Percentiles rank a stretch among this genome's conserved stretches.
Conservation (phyloP, 1,140 invertebrate genomes). For the Oryctes rhinoceros region DNA sequence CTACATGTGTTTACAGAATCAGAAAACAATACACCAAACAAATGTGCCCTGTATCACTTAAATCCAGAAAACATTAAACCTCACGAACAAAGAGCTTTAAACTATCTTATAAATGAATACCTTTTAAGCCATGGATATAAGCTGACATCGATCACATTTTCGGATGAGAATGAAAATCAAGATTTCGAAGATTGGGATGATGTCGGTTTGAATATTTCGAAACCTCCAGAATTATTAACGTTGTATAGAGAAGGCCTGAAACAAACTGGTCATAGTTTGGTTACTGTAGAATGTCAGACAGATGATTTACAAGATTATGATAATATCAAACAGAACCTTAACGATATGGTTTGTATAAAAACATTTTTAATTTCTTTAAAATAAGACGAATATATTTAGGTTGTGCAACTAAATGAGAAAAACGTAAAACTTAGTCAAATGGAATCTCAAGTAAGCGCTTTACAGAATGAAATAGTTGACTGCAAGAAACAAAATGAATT, state of each 20-base stretch:
- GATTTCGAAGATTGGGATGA: slow-evolving; percentile 96
- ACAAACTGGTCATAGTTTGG: slow-evolving; percentile 61
- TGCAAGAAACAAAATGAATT: slow-evolving; percentile 33
- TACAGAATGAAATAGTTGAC: slow-evolving; percentile 38
- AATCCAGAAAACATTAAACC: slow-evolving; percentile 74
- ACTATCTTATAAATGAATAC: slow-evolving; percentile 91
- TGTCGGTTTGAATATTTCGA: slow-evolving; percentile 86
- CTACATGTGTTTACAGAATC: slow-evolving; percentile 65
- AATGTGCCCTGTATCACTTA: slow-evolving; percentile 50
- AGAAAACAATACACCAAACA: slow-evolving; percentile 67
- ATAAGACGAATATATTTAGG: slow-evolving; percentile 1
- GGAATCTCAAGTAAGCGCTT: slow-evolving; percentile 42
- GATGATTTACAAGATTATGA: slow-evolving; percentile 57
- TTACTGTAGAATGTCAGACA: slow-evolving; percentile 61
- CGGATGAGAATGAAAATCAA: slow-evolving; percentile 92
- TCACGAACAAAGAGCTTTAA: slow-evolving; percentile 84
- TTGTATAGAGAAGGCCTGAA: slow-evolving; percentile 78
- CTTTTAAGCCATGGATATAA: slow-evolving; percentile 83
- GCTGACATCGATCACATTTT: slow-evolving; percentile 89
- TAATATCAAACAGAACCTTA: slow-evolving; percentile 62
- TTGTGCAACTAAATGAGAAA: slow-evolving; percentile 30
- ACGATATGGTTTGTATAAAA: slow-evolving; percentile 54
- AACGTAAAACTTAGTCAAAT: slow-evolving; percentile 38
- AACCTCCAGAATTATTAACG: slow-evolving; percentile 79
- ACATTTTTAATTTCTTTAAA: background rate